Conservation (phyloP, 2,797 vertebrate species). For the Pitangus sulphuratus region DNA sequence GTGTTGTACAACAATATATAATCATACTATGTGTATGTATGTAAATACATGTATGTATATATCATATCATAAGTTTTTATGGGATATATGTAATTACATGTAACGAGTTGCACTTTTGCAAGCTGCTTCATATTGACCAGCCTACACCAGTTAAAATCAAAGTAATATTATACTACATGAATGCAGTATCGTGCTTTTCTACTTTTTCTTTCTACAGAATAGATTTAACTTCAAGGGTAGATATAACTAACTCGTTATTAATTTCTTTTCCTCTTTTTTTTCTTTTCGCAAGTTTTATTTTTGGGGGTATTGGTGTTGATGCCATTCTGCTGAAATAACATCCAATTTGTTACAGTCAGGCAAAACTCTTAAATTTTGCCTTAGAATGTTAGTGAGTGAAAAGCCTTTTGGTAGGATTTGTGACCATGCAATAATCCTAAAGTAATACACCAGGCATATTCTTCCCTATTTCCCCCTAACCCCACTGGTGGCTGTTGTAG, state of each 20-base stretch:
- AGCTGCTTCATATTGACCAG: background rate
- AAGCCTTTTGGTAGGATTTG: background rate
- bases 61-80: background rate
- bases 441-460: background rate
- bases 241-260: background rate
- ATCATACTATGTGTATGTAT: background rate
- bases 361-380: background rate
- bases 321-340: background rate
- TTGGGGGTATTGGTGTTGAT: background rate
- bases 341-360: background rate
- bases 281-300: accelerated
- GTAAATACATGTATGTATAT: background rate
- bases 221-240: background rate
- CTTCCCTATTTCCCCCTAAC: background rate
- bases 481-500: background rate
- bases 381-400: background rate
- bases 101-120: background rate
- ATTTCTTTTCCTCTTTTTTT: background rate
- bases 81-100: background rate
- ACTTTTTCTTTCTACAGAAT: background rate
- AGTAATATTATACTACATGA: background rate
- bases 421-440: background rate
- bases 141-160: background rate
- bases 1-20: background rate
- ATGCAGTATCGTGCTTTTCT: background rate